Evolutionary conservation across 2,797 vertebrate genomes (phyloP).

Genomic region (Falco cherrug): DNA sequence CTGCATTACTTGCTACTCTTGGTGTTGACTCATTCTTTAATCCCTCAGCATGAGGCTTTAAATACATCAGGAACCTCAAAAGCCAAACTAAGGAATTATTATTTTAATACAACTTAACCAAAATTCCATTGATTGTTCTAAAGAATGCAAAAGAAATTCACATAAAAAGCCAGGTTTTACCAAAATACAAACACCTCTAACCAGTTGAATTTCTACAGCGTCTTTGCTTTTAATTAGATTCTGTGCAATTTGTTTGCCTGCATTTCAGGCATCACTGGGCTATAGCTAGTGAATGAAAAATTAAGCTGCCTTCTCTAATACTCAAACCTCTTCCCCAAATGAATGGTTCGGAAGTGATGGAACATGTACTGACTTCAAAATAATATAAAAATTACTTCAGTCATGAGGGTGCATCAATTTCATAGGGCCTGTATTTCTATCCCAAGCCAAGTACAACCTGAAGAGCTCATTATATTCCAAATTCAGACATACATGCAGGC

Average conservation of each 20-base stretch:
- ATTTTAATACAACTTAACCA: not conserved
- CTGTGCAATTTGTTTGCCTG: not conserved
- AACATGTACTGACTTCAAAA: not conserved
- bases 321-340: not conserved
- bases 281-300: slow-evolving; percentile 16
- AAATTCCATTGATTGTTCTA: not conserved
- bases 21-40: not conserved
- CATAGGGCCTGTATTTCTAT: not conserved
- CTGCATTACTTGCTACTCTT: not conserved
- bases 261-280: not conserved
- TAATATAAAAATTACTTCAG: not conserved
- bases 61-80: not conserved
- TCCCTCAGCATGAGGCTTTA: not conserved
- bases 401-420: not conserved
- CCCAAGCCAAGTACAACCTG: not conserved
- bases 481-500: not conserved
- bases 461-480: not conserved
- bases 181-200: not conserved
- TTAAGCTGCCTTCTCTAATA: slow-evolving; percentile 16
- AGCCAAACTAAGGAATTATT: not conserved
- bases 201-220: not conserved
- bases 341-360: not conserved
- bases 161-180: not conserved
- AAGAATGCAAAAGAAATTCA: not conserved
- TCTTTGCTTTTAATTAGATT: not conserved